Percentiles rank a stretch among this genome's conserved stretches.
Conservation (phyloP, 2,888 invertebrate genomes). For the Eurois occulta region DNA sequence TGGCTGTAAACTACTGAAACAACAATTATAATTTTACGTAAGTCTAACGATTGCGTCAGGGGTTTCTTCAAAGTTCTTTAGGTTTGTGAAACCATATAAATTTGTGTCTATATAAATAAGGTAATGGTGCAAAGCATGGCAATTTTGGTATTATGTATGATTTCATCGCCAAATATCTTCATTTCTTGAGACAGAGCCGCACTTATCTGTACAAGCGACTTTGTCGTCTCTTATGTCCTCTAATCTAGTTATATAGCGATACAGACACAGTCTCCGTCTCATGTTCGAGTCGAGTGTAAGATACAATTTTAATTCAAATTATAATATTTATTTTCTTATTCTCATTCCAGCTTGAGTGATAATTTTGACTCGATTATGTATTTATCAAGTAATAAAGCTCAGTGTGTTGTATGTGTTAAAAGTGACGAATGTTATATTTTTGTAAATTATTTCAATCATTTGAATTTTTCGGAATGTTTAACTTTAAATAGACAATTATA, state of each 20-base stretch:
- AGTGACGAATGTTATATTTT: constrained; percentile 86
- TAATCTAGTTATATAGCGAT: constrained; percentile 53
- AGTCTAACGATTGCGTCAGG: constrained; percentile 70
- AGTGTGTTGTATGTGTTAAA: constrained; percentile 82
- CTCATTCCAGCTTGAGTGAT: constrained; percentile 87
- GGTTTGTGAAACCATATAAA: constrained; percentile 77
- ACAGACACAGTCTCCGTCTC: constrained; percentile 58
- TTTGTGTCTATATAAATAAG: constrained; percentile 79
- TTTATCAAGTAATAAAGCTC: constrained; percentile 79
- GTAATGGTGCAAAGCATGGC: constrained; percentile 83
- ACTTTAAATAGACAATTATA: constrained; percentile 66
- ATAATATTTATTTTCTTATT: constrained; percentile 81
- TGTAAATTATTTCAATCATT: constrained; percentile 84
- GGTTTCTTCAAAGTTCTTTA: constrained; percentile 69
- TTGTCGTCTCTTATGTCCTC: constrained; percentile 59
- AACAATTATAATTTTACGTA: constrained; percentile 71
- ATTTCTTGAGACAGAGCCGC: constrained; percentile 59
- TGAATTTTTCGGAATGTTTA: constrained; percentile 75
- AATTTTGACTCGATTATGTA: constrained; percentile 77
- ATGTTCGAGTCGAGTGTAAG: constrained; percentile 61
- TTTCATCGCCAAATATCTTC: constrained; percentile 69
- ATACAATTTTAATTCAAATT: constrained; percentile 71
- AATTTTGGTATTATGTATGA: constrained; percentile 74
- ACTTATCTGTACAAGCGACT: constrained; percentile 63
- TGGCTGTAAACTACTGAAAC: constrained; percentile 74